Base-by-base conservation (phyloP, 30 jellyfish, hydroid and myxozoan genomes). In the Pseudorhiza aurosa region DNA sequence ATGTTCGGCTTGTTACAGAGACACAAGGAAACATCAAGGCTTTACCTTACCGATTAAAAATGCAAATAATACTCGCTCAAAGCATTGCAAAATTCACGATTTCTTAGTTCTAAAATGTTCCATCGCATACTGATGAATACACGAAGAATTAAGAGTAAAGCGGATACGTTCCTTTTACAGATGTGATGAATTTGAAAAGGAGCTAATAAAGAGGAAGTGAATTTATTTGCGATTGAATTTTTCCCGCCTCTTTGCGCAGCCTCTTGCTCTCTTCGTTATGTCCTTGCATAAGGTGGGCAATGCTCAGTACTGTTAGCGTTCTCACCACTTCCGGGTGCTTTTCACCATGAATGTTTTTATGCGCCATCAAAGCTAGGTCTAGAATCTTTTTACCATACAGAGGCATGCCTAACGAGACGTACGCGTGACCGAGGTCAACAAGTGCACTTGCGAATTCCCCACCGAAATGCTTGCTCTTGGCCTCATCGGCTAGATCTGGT, bases 241-340 rank as follows among this genome's bases (percentile, higher is more conserved):
- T 94, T 4, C 99, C 99, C 53, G 99, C 99, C 76, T 94, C 99
- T 33, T 59, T 83, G 12, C 96, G 75, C 58, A 87, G 71, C 58
- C 76, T 76, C 50, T 51, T 83, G 64, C 97, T 87, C 64, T 94
- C 97, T 50, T 87, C 97, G 42, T 94, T 94, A 65, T 94, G 97
- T 39, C 99, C 99, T 51, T 85, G 95, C 99, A 94, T 94, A 65
- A 94, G 58, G 77, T 94, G 99, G 2, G 99, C 99, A 12, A 94
- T 65, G 49, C 96, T 87, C 26, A 94, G 71, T 6, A 87, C 89
- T 6, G 97, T 87, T 57, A 94, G 36, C 0, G 99, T 79, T 57
- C 99, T 76, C 57, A 87, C 96, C 21, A 94, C 97, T 55, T 94
- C 99, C n/a, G 99, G 99, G 83, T 94, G 99, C 44, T 81, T 74